Base-by-base conservation (phyloP, 2,888 invertebrate genomes). In the Enoplolaimus lenunculus region DNA sequence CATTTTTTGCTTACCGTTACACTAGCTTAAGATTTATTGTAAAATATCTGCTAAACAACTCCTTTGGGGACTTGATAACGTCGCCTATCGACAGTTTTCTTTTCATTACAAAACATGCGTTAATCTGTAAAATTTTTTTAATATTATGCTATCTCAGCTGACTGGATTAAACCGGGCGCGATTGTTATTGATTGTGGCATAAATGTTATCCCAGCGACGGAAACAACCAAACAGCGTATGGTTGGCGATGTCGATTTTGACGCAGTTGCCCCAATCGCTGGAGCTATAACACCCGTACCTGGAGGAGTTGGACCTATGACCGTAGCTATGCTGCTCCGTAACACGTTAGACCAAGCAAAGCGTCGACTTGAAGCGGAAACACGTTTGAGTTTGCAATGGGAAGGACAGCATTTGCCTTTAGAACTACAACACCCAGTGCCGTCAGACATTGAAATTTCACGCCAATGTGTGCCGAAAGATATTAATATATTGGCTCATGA, bases 101-200 rank as follows among this genome's bases (percentile, higher is more conserved):
- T n/a, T n/a, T n/a, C n/a, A n/a, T n/a, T n/a, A n/a, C n/a, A n/a
- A n/a, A n/a, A n/a, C n/a, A n/a, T n/a, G n/a, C n/a, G n/a, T n/a
- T n/a, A n/a, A n/a, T n/a, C n/a, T n/a, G n/a, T n/a, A n/a, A n/a
- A n/a, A n/a, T n/a, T n/a, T n/a, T n/a, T n/a, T n/a, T n/a, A n/a
- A n/a, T n/a, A n/a, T n/a, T n/a, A n/a, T n/a, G n/a, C n/a, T n/a
- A n/a, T n/a, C n/a, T n/a, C n/a, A 76, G 77, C 75, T 0, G 89
- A 89, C 74, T 97, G 97, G 97, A 88, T 99, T 75, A 98, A 98
- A 82, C 91, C 91, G 0, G 95, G 97, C 1, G 94, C 97, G 26
- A 89, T 98, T 16, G 95, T 98, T 60, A 94, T 99, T 77, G 98
- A 98, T 82, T 98, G 97, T 82, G 98, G 98, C 64, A 98, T 98